Base-by-base conservation (phyloP, 2,797 vertebrate species). In the Pseudochirops cupreus region DNA sequence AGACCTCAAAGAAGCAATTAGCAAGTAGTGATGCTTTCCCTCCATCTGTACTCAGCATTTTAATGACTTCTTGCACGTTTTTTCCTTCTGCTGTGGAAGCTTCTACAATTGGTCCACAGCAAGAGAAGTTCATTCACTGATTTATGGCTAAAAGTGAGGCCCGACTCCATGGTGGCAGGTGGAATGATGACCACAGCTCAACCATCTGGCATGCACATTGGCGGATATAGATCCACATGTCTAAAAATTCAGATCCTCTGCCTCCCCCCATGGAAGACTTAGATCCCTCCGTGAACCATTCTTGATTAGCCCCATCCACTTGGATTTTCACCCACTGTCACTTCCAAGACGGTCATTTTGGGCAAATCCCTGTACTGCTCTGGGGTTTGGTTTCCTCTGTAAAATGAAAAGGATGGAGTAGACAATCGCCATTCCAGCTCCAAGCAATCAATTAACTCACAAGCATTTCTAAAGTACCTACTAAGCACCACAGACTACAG, bases 1-100 rank as follows among this genome's bases (percentile, higher is more conserved):
- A 96, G 95, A 96, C 56, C 93, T 96, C 95, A 96, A 96, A 95
- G 90, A 96, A 16, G 46, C 96, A 95, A 96, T 96, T 96, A 92
- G 58, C 67, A 97, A 96, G 96, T 95, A 97, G 90, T 62, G 91
- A 92, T 91, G 94, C 52, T 94, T 39, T 95, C 89, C 92, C 67
- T 97, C 92, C 96, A 94, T 97, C 96, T 97, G 62, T 56, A 95
- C 93, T 96, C 74, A 74, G 74, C 94, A 94, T 67, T 95, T 96
- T 97, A 96, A 97, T 95, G 96, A 96, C 31, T 95, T 95, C 91
- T 95, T 94, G 90, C 56, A 57, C 92, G 92, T 92, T 94, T 97
- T 95, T 97, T 92, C 93, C 92, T 96, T 91, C 91, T 92, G 95
- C 92, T 91, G 33, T 0, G 16, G n/a, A 97, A 96, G 58, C 96